These are phyloP conservation scores for Cyphomyrus discorhynchus DNA, from an alignment of 2,113 vertebrate species.

Conservation along the genomic window DNA sequence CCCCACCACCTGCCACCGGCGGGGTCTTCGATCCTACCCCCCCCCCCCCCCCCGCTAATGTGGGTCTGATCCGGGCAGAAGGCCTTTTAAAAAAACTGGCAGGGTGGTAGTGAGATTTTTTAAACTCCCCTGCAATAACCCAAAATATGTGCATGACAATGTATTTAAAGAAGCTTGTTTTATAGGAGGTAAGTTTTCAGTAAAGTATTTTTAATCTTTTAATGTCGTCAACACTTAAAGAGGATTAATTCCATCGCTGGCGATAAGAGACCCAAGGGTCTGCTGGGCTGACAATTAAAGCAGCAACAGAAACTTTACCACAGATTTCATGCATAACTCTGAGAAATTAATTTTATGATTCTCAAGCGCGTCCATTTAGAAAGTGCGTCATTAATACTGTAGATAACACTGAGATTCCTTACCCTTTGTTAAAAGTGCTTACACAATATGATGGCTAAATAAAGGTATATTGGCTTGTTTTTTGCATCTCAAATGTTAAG, in stretches of 20 bases:
- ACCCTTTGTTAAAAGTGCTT: not conserved
- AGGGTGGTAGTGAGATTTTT: not conserved
- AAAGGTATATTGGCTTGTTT: not conserved
- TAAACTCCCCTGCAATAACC: not conserved
- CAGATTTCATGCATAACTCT: not conserved
- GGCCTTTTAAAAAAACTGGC: not conserved
- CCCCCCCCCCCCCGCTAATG: not conserved
- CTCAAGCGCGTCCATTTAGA: not conserved
- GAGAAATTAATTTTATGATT: not conserved
- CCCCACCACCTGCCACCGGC: no score
- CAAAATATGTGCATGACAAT: not conserved
- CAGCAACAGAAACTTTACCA: not conserved
- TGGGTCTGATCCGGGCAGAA: slow-evolving; percentile 25
- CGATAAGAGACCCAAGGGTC: not conserved
- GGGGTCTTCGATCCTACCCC: no score
- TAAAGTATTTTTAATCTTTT: slow-evolving; percentile 5
- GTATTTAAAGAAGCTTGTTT: not conserved
- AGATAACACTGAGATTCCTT: not conserved
- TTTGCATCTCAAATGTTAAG: not conserved
- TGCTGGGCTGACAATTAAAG: not conserved
- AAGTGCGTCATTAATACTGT: not conserved
- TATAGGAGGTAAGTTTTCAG: not conserved
- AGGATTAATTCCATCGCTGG: not conserved
- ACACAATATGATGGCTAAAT: not conserved
- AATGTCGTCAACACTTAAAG: not conserved